Evolutionary conservation across 2,888 invertebrate genomes (phyloP).

Genomic region (Saturnia pavonia): DNA sequence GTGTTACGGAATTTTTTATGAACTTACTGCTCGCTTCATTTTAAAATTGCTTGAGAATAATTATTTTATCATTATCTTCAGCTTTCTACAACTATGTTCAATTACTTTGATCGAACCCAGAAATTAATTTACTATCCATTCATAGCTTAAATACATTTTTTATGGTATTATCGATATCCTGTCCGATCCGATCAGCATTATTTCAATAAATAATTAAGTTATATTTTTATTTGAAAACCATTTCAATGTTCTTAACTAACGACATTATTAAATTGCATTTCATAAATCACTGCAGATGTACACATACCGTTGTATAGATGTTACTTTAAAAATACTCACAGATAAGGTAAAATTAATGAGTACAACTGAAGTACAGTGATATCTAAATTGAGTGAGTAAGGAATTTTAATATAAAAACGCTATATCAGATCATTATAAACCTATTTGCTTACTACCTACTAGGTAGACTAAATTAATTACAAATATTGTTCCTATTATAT

Average conservation of each 20-base stretch:
- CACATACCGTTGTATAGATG: background rate
- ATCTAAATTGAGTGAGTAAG: too few relatives aligned
- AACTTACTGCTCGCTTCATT: background rate
- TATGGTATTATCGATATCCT: too few relatives aligned
- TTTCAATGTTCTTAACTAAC: background rate
- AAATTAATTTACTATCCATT: too few relatives aligned
- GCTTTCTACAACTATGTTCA: background rate
- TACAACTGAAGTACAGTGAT: background rate
- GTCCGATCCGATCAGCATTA: background rate
- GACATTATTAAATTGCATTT: too few relatives aligned
- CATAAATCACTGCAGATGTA: background rate
- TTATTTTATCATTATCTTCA: background rate
- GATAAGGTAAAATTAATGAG: too few relatives aligned
- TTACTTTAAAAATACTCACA: too few relatives aligned
- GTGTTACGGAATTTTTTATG: background rate
- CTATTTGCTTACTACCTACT: background rate
- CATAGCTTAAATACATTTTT: too few relatives aligned
- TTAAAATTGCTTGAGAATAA: background rate
- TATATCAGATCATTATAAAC: background rate
- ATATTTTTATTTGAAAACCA: background rate
- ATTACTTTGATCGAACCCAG: background rate
- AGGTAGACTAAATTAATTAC: too few relatives aligned
- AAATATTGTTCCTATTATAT: too few relatives aligned
- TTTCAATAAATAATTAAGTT: background rate
- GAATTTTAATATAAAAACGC: background rate